phyloP scores from a whole-genome alignment of 2,888 invertebrate species.

The Rambutsinella grinnellia region DNA sequence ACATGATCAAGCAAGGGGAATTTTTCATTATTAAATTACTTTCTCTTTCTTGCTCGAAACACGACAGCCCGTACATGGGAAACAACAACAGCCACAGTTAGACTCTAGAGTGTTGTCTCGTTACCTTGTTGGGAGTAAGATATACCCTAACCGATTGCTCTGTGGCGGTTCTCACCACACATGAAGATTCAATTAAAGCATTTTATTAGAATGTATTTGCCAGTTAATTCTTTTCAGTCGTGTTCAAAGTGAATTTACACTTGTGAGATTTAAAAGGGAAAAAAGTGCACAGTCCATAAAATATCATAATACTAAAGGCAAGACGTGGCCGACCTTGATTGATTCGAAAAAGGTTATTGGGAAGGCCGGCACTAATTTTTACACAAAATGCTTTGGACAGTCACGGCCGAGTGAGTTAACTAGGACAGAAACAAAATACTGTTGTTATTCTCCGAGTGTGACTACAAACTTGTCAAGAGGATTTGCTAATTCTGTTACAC shows the following conservation, averaged over 20 bases:
- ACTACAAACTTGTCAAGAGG: no score
- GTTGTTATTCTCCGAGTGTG: no score
- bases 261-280: background rate
- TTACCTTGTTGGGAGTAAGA: no score
- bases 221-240: no score
- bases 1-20: conserved; percentile 28
- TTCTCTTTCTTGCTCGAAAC: background rate
- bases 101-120: no score
- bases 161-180: no score
- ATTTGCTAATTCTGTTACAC: no score
- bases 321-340: conserved; percentile 31
- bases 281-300: no score
- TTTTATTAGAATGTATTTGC: no score
- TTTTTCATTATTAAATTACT: conserved; percentile 30
- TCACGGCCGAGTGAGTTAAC: background rate
- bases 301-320: conserved; percentile 16
- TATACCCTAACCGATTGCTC: no score
- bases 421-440: background rate
- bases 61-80: no score
- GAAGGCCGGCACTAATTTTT: background rate
- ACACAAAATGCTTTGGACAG: background rate
- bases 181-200: no score
- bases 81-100: conserved; percentile 3
- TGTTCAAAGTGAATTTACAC: background rate
- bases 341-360: background rate